Conservation (phyloP, 2,888 invertebrate species). For the Zygogramma bicolorata region DNA sequence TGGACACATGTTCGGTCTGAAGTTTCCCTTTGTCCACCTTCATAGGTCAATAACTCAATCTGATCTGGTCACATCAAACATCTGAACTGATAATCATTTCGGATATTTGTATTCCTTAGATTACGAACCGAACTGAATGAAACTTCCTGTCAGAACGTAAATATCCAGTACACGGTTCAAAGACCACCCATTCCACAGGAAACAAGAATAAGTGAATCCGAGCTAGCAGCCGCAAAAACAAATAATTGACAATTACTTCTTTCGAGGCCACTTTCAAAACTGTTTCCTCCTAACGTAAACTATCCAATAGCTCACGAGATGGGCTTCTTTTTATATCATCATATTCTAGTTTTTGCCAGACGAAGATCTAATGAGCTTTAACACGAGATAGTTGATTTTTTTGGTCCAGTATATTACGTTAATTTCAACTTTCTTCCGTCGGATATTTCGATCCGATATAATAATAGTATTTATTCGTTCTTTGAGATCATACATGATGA, state of each 20-base stretch:
- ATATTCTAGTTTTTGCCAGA: neutral
- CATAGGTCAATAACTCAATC: no score
- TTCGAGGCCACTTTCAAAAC: neutral
- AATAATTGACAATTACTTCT: neutral
- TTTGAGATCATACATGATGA: no score
- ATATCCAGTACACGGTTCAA: neutral
- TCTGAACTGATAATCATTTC: neutral
- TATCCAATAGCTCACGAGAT: neutral
- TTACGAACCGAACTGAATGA: neutral
- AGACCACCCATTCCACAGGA: constrained; percentile 8
- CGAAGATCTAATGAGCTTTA: neutral
- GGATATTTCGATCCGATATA: no score
- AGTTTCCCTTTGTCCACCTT: no score
- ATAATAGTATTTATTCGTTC: no score
- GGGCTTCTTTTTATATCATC: neutral
- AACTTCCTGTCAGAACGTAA: neutral
- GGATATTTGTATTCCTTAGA: neutral
- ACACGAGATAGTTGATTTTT: neutral
- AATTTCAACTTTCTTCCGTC: no score
- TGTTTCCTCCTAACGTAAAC: neutral
- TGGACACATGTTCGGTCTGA: no score
- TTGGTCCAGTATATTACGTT: no score
- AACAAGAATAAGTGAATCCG: neutral
- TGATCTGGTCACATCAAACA: no score
- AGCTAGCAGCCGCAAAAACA: neutral